Base-by-base conservation (phyloP, 2,888 invertebrate species). In the Alsophila aescularia region DNA sequence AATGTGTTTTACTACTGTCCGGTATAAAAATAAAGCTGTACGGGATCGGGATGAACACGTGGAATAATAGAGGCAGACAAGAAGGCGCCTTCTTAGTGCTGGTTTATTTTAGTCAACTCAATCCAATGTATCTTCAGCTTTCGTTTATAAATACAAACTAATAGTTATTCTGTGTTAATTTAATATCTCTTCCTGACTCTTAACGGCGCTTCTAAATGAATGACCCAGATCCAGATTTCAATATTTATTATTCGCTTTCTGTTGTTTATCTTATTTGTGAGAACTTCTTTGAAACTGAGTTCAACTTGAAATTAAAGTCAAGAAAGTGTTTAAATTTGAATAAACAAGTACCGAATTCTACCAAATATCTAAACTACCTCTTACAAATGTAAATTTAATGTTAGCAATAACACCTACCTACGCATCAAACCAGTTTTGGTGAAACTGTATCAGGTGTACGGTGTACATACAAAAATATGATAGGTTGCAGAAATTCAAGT, bases 11-110 rank as follows among this genome's bases (percentile, higher is more conserved):
- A 27, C 2, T 2, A 27, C 27, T 27, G 27, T 9, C 8, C 27
- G 8, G n/a, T n/a, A 47, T 43, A 58, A 56, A 45, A 57, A 64
- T 56, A 64, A 53, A 45, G 32, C 51, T 58, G 60, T 7, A 24
- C 24, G 5, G 24, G 24, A 24, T 7, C 42, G 53, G 54, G 50
- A 56, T 16, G 35, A 64, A 57, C 64, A 70, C 64, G 64, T 71
- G 62, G 42, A 65, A 66, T 62, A 67, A 69, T 58, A 70, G 50
- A 59, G 62, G 55, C 62, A 76, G 78, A 77, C 77, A 52, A 55
- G 49, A 70, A 52, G 79, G 71, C 79, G 77, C 75, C 73, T 62
- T 59, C 41, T 54, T 40, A 39, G 6, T 34, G 36, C 35, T 40
- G 31, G 12, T 54, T 42, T 54, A 54, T 57, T 60, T 60, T 48